Conservation (phyloP, 1,140 invertebrate genomes). For the Centruroides sculpturatus region DNA sequence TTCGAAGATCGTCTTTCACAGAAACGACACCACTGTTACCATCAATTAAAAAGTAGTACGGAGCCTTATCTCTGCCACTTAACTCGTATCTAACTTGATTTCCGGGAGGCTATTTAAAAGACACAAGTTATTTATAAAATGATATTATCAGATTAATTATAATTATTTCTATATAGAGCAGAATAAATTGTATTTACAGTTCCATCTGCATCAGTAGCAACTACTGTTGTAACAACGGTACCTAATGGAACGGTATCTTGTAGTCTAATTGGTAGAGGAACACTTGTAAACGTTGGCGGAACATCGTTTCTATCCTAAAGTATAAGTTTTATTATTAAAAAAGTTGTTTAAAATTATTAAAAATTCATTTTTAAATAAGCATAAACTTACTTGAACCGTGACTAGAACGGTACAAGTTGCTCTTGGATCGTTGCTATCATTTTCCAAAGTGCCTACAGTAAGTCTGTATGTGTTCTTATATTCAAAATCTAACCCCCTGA, state of each 20-base stretch:
- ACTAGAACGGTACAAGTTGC: conserved; percentile 58
- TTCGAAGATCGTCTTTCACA: conserved; percentile 63
- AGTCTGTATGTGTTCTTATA: conserved; percentile 52
- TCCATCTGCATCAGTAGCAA: conserved; percentile 65
- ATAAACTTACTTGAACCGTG: conserved; percentile 40
- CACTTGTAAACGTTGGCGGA: conserved; percentile 59
- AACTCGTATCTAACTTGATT: conserved; percentile 56
- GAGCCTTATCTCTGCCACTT: conserved; percentile 56
- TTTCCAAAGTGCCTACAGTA: conserved; percentile 64
- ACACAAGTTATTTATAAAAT: not conserved
- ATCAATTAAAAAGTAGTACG: conserved; percentile 72
- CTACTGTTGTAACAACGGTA: conserved; percentile 54
- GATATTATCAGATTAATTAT: not conserved
- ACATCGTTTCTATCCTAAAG: conserved; percentile 26
- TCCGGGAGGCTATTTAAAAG: conserved; percentile 10
- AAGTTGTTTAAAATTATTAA: not conserved
- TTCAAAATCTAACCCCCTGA: conserved; percentile 62
- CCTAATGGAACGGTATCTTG: conserved; percentile 69
- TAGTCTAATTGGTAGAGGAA: conserved; percentile 60
- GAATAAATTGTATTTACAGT: conserved; percentile 28
- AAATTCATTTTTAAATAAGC: not conserved
- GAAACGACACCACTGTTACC: conserved; percentile 58
- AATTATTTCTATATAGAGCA: not conserved
- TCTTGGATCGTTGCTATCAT: conserved; percentile 44
- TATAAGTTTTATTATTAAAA: conserved; percentile 9